These are phyloP conservation scores for Athene cunicularia DNA, from an alignment of 2,113 vertebrate species.

Conservation along the genomic window DNA sequence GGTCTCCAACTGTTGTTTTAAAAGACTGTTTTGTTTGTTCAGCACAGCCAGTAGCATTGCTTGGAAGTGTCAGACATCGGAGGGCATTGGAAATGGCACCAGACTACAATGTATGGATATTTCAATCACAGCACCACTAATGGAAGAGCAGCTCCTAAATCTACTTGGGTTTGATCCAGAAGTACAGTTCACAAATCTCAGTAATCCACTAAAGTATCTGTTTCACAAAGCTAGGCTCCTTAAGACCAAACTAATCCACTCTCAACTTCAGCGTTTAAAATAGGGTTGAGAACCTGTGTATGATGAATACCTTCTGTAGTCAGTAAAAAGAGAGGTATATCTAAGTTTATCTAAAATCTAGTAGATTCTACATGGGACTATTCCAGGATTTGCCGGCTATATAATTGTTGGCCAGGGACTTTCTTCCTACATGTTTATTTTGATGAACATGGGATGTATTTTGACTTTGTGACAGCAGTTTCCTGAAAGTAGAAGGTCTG, in stretches of 20 bases:
- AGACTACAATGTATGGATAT: background rate
- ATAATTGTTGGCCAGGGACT: background rate
- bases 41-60: background rate
- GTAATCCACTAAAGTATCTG: background rate
- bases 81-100: background rate
- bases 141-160: background rate
- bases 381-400: background rate
- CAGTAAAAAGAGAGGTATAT: background rate
- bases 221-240: background rate
- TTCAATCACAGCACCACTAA: background rate
- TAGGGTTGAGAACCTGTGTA: background rate
- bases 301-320: background rate
- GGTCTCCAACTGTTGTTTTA: background rate
- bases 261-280: background rate
- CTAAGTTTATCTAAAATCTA: background rate
- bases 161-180: background rate
- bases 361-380: background rate
- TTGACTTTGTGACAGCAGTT: background rate
- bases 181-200: background rate
- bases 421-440: background rate
- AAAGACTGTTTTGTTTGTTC: background rate
- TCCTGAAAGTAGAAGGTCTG: background rate
- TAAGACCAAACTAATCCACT: background rate
- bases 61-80: background rate
- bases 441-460: background rate